Evolutionary conservation across 2,113 vertebrate species (phyloP).

Genomic region (Brachionichthys hirsutus): DNA sequence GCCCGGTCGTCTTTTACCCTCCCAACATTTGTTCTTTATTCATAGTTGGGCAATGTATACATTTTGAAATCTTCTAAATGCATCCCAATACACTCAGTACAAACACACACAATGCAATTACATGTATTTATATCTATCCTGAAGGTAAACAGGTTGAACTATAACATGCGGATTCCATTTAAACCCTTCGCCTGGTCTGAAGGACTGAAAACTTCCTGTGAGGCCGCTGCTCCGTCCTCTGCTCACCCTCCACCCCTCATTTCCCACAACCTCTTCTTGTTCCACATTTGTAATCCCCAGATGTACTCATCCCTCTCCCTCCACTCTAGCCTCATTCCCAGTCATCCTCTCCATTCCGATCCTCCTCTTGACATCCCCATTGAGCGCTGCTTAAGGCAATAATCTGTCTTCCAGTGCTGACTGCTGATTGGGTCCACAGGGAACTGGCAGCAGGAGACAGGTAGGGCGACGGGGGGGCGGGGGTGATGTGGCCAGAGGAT

Average conservation of each 20-base stretch:
- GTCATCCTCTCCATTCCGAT: neutral
- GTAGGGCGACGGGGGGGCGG: conserved; percentile 32
- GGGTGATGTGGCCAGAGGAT: conserved; percentile 14
- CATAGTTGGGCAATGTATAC: too few species aligned
- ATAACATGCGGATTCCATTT: too few species aligned
- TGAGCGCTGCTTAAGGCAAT: conserved; percentile 30
- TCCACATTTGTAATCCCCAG: neutral
- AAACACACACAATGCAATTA: too few species aligned
- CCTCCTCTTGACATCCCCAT: neutral
- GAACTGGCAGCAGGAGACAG: conserved; percentile 47
- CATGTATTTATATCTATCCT: too few species aligned
- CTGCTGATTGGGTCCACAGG: conserved; percentile 52
- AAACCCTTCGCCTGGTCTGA: too few species aligned
- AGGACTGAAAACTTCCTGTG: too few species aligned
- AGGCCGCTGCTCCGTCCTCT: neutral
- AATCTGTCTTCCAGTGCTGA: conserved; percentile 44
- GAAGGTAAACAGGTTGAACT: too few species aligned
- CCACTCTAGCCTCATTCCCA: neutral
- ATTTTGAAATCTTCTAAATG: too few species aligned
- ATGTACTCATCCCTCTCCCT: conserved; percentile 9
- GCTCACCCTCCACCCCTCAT: conserved; percentile 3
- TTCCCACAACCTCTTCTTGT: conserved; percentile 1
- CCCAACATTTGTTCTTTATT: neutral
- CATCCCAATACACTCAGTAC: too few species aligned
- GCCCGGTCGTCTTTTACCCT: too few species aligned